Conservation (phyloP, 2,113 vertebrate species). For the Steatornis caripensis region DNA sequence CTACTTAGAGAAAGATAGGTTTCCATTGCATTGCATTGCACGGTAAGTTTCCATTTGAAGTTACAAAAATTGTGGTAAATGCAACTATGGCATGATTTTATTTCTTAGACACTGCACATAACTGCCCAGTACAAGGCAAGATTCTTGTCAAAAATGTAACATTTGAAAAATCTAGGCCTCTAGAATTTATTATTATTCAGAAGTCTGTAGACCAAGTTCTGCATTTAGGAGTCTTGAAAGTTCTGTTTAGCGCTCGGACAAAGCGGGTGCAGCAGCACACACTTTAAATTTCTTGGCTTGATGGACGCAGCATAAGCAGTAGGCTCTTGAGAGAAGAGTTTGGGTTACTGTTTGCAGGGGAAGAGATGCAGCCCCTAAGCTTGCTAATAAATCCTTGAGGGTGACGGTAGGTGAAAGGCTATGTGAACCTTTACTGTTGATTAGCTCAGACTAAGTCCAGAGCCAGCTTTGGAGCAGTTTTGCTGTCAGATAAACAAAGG, state of each 20-base stretch:
- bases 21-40: not conserved
- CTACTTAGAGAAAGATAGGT: not conserved
- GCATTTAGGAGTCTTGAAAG: not conserved
- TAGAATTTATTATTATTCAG: not conserved
- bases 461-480: not conserved
- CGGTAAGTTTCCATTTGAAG: not conserved
- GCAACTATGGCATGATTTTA: not conserved
- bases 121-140: not conserved
- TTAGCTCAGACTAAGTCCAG: not conserved
- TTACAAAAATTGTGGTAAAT: not conserved
- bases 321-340: not conserved
- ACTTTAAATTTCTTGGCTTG: not conserved
- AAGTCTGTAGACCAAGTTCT: not conserved
- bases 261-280: not conserved
- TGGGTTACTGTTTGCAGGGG: not conserved
- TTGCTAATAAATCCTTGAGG: not conserved
- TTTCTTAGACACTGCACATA: not conserved
- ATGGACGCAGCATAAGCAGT: not conserved
- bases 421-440: not conserved
- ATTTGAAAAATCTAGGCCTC: not conserved
- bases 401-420: not conserved
- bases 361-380: not conserved
- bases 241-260: not conserved
- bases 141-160: not conserved
- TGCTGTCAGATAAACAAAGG: not conserved